Evolutionary conservation across 2,888 invertebrate species (phyloP).

Genomic region (Mythimna albipuncta): DNA sequence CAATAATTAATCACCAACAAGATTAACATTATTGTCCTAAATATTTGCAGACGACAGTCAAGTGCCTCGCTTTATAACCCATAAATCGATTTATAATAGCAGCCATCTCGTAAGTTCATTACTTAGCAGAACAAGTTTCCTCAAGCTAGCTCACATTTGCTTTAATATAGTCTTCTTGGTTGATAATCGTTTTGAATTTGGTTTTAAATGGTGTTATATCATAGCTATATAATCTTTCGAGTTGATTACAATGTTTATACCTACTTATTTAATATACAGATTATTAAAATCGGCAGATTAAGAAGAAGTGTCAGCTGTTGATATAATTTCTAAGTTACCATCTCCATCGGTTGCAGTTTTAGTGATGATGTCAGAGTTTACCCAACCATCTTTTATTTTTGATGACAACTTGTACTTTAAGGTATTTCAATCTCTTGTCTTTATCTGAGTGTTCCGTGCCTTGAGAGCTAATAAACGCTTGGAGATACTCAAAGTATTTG

Average conservation of each 20-base stretch:
- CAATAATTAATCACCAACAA: neutral
- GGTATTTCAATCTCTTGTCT: neutral
- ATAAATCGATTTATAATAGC: constrained; percentile 45
- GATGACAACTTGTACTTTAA: neutral
- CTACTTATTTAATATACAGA: constrained; percentile 2
- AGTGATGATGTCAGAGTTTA: neutral
- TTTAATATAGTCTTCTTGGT: constrained; percentile 17
- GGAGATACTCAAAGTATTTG: constrained; percentile 28
- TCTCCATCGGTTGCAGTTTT: neutral
- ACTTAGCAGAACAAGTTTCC: constrained; percentile 32
- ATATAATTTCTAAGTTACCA: neutral
- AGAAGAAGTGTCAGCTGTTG: constrained; percentile 1
- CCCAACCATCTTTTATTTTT: neutral
- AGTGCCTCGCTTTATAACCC: constrained; percentile 20
- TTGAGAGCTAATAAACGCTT: constrained; percentile 13
- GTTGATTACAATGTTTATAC: constrained; percentile 14
- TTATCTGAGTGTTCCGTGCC: neutral
- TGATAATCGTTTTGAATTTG: constrained; percentile 12
- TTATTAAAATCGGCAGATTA: constrained; percentile 3
- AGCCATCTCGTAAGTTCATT: constrained; percentile 29
- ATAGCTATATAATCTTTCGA: constrained; percentile 19
- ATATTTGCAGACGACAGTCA: constrained; percentile 19
- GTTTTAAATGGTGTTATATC: constrained; percentile 34
- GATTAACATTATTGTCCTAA: constrained; percentile 18
- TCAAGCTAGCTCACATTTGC: constrained; percentile 20